Conservation (phyloP, 2,888 invertebrate species). For the Brachyptera risi region DNA sequence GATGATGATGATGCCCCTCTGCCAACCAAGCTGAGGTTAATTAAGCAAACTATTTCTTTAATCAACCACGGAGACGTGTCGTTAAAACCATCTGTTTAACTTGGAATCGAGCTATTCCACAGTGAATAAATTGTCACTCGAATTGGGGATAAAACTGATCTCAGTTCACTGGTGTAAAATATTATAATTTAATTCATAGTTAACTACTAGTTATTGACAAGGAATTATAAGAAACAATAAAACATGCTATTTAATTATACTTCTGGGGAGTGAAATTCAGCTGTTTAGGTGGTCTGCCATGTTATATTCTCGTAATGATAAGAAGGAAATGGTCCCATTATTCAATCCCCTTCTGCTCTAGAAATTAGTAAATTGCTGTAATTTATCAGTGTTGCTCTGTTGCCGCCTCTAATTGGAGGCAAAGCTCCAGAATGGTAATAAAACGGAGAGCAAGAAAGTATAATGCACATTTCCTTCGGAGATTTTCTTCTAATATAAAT, state of each 20-base stretch:
- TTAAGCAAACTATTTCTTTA: slow-evolving; percentile 18
- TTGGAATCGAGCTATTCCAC: not conserved
- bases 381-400: slow-evolving; percentile 7
- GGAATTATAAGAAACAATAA: not conserved
- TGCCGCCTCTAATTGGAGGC: not conserved
- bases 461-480: not conserved
- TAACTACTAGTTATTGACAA: not conserved
- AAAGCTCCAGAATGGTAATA: not conserved
- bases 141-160: not conserved
- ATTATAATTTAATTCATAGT: too few species aligned
- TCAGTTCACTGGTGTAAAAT: too few species aligned
- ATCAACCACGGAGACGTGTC: slow-evolving; percentile 10
- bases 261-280: too few species aligned
- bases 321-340: not conserved
- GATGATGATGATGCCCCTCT: not conserved
- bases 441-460: not conserved
- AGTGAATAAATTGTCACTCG: not conserved
- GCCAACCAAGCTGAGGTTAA: slow-evolving; percentile 7
- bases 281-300: slow-evolving; percentile 11
- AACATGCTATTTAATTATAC: not conserved
- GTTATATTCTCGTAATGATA: slow-evolving; percentile 7
- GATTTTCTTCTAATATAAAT: too few species aligned
- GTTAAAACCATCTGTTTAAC: slow-evolving; percentile 3
- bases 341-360: not conserved
- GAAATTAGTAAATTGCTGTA: slow-evolving; percentile 8